Percentiles rank a stretch among this genome's conserved stretches.
These are phyloP conservation scores for Phenganax stokvisi DNA, from an alignment of 92 coral and sea anemone genomes.

Conservation along the genomic window DNA sequence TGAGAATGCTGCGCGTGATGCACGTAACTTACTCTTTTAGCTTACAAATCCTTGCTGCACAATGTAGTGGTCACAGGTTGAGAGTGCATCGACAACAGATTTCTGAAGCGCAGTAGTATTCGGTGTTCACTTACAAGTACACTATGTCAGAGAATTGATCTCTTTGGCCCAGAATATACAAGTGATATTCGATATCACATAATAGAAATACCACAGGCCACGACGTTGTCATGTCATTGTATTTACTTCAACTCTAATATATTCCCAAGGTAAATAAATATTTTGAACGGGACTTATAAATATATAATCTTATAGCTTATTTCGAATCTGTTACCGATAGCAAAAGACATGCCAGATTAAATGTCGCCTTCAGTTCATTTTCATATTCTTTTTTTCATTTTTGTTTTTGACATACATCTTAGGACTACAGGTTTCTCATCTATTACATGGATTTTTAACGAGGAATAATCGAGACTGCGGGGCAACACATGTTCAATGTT, in stretches of 20 bases:
- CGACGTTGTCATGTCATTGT: constrained; percentile 13
- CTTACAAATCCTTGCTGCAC: neutral
- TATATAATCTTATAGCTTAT: neutral
- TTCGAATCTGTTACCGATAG: no score
- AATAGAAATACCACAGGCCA: constrained; percentile 32
- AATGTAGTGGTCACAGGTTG: neutral
- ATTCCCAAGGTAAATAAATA: constrained; percentile 16
- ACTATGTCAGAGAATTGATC: neutral
- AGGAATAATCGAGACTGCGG: no score
- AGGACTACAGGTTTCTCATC: no score
- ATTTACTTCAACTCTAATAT: neutral
- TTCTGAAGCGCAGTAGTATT: neutral
- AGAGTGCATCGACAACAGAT: neutral
- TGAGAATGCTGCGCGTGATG: neutral
- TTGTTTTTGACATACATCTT: no score
- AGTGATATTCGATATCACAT: constrained; percentile 35
- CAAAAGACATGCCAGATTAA: no score
- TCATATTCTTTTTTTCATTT: no score
- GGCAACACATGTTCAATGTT: no score
- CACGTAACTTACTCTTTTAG: constrained; percentile 7
- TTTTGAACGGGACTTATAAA: neutral
- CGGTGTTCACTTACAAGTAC: constrained; percentile 3
- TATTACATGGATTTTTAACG: no score
- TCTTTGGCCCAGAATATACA: constrained; percentile 17
- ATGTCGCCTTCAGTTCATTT: no score